A percentile compares a stretch with the other conserved stretches of the same genome.
Evolutionary conservation across 2,888 invertebrate genomes (phyloP).

Genomic region (Drosophila fungiperda): DNA sequence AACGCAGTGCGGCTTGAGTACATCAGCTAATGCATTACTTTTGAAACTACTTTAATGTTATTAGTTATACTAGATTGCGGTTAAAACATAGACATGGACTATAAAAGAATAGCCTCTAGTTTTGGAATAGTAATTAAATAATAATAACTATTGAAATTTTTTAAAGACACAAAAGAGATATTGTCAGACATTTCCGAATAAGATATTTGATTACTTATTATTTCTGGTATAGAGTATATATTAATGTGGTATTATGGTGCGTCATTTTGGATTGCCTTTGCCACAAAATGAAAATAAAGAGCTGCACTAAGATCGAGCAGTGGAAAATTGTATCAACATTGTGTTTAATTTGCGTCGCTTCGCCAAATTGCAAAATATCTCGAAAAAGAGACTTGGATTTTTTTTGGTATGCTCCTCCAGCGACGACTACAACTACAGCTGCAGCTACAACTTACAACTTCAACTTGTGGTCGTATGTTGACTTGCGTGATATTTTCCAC

Average conservation of each 20-base stretch:
- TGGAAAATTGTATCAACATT: conserved; percentile 74
- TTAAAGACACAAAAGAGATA: not conserved
- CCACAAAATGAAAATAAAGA: conserved; percentile 53
- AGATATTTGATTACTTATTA: not conserved
- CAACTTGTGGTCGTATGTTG: conserved; percentile 56
- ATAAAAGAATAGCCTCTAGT: rapidly evolving
- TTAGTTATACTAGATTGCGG: not conserved
- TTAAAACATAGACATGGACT: not conserved
- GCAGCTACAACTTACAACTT: conserved; percentile 18
- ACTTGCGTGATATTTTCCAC: conserved; percentile 80
- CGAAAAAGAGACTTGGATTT: conserved; percentile 43
- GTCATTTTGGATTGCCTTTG: conserved; percentile 38
- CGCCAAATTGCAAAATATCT: conserved; percentile 73
- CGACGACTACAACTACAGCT: conserved; percentile 6
- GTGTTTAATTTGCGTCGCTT: conserved; percentile 72
- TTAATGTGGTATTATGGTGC: not conserved
- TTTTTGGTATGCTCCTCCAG: conserved; percentile 32
- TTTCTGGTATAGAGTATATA: conserved; percentile 21
- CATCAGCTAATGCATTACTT: conserved; percentile 3
- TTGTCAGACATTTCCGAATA: not conserved
- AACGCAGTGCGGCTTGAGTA: conserved; percentile 5
- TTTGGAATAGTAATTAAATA: not conserved
- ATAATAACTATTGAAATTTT: not conserved
- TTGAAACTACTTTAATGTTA: not conserved
- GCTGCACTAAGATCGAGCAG: conserved; percentile 25